phyloP scores from a whole-genome alignment of 2,888 invertebrate genomes.

The Tiphia femorata region DNA sequence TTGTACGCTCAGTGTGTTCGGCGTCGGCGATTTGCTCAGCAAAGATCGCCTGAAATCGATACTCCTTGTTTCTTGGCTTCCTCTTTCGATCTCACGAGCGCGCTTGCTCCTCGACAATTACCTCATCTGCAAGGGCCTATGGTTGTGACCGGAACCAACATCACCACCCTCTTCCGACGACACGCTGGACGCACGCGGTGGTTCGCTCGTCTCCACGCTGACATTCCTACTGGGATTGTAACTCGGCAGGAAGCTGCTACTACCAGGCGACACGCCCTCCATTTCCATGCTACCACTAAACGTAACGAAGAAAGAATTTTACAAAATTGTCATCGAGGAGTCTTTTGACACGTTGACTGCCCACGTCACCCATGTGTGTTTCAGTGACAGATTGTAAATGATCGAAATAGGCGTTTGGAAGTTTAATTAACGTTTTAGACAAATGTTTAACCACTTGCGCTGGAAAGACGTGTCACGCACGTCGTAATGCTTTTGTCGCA shows the following conservation, averaged over 20 bases:
- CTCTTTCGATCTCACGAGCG: not conserved
- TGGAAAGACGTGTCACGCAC: too few species aligned
- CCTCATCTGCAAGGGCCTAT: constrained; percentile 63
- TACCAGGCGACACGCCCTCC: constrained; percentile 66
- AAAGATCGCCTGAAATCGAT: constrained; percentile 61
- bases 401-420: too few species aligned
- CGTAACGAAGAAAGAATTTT: not conserved
- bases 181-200: constrained; percentile 68
- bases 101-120: too few species aligned
- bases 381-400: too few species aligned
- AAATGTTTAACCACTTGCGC: too few species aligned
- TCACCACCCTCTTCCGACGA: constrained; percentile 67
- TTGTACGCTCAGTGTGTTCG: constrained; percentile 83
- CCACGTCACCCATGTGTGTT: too few species aligned
- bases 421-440: too few species aligned
- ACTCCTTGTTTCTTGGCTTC: too few species aligned
- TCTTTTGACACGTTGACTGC: too few species aligned
- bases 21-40: constrained; percentile 71
- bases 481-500: too few species aligned
- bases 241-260: constrained; percentile 63
- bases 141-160: constrained; percentile 57
- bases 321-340: not conserved
- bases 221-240: constrained; percentile 65
- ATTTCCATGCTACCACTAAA: constrained; percentile 65
- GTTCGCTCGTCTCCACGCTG: constrained; percentile 68